Evolutionary conservation across 2,797 vertebrate species (phyloP).

Genomic region (Epinephelus awoara): DNA sequence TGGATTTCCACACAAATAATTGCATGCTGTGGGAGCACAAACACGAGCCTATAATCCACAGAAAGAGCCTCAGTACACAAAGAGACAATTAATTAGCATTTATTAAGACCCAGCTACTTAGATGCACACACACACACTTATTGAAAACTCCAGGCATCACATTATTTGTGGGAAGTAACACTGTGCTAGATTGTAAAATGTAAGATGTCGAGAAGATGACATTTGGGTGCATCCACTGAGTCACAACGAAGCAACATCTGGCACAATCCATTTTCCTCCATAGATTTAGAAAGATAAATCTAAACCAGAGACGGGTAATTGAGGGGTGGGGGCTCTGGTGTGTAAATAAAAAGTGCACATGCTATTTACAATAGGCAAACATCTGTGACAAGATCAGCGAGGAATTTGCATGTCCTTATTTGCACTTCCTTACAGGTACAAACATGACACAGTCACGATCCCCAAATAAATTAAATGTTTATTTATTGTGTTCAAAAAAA

Average conservation of each 20-base stretch:
- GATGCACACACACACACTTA: background rate
- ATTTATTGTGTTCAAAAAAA: constrained; percentile 27
- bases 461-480: constrained; percentile 16
- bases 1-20: constrained; percentile 46
- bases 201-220: constrained; percentile 27
- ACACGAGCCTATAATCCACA: constrained; percentile 33
- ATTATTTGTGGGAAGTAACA: constrained; percentile 45
- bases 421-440: constrained; percentile 16
- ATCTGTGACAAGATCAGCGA: constrained; percentile 45
- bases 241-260: constrained; percentile 61
- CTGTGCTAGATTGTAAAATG: constrained; percentile 42
- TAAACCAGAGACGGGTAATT: constrained; percentile 40
- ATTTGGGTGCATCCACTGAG: constrained; percentile 32
- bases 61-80: constrained; percentile 28
- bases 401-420: constrained; percentile 32
- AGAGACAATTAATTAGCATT: constrained; percentile 47
- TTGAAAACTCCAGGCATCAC: constrained; percentile 17
- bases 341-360: constrained; percentile 52
- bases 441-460: constrained; percentile 13
- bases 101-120: constrained; percentile 32
- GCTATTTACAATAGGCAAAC: constrained; percentile 54
- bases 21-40: constrained; percentile 33
- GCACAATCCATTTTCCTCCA: constrained; percentile 46
- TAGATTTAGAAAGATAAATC: constrained; percentile 56
- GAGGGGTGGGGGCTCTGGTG: constrained; percentile 33